phyloP scores from a whole-genome alignment of 2,797 vertebrate species.

The Pristis pectinata region DNA sequence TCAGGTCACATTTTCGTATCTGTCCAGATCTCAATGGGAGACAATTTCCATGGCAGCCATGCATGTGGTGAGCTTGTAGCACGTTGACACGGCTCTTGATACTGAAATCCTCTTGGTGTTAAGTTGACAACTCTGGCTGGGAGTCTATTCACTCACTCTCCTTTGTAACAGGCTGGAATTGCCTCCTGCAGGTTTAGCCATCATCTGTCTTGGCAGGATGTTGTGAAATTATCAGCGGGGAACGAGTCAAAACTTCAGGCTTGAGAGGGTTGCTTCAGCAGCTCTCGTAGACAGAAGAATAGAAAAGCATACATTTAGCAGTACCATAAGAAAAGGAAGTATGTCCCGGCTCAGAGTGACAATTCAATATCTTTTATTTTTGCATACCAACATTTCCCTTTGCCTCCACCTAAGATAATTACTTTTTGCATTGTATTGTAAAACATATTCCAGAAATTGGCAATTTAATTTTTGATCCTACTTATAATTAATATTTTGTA shows the following conservation, averaged over 20 bases:
- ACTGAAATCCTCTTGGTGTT: constrained; percentile 1
- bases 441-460: neutral
- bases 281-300: neutral
- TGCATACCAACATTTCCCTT: neutral
- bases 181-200: neutral
- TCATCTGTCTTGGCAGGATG: neutral
- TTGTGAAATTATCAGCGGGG: neutral
- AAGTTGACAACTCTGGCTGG: constrained; percentile 27
- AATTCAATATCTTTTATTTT: neutral
- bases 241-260: constrained; percentile 16
- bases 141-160: neutral
- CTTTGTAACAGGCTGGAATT: neutral
- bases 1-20: neutral
- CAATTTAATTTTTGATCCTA: neutral
- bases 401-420: neutral
- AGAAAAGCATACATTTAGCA: neutral
- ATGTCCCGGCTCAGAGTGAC: neutral
- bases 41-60: neutral
- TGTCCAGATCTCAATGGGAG: neutral
- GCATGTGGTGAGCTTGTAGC: neutral
- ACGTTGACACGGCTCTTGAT: neutral
- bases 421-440: neutral
- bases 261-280: neutral
- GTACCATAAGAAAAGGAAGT: neutral
- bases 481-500: neutral